A percentile compares a stretch with the other conserved stretches of the same genome.
Evolutionary conservation across 2,113 vertebrate genomes (phyloP).

Genomic region (Mesocricetus auratus): DNA sequence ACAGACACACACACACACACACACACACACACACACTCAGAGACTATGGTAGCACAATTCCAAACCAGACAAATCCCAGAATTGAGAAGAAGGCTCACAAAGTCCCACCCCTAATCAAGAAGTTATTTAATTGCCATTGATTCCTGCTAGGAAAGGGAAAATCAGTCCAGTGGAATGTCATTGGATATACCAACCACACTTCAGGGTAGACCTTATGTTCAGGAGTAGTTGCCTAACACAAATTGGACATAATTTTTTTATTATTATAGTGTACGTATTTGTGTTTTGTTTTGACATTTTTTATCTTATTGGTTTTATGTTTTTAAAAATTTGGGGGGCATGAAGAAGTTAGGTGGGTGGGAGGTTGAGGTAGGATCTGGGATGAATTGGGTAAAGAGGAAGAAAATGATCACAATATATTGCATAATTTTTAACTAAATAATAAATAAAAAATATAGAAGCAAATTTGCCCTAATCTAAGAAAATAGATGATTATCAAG

Average conservation of each 20-base stretch:
- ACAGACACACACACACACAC: too few species aligned
- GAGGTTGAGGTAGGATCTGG: neutral
- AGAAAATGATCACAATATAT: neutral
- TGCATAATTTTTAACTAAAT: neutral
- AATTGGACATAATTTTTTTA: neutral
- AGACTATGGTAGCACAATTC: neutral
- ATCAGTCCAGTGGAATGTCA: neutral
- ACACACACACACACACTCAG: too few species aligned
- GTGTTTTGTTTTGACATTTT: neutral
- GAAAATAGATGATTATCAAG: neutral
- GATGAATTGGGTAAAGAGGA: neutral
- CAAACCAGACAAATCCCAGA: neutral
- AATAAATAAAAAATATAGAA: neutral
- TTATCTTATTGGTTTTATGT: neutral
- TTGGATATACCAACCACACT: neutral
- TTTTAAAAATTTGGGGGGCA: neutral
- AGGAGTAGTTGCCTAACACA: neutral
- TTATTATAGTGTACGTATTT: neutral
- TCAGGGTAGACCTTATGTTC: neutral
- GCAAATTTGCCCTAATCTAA: neutral
- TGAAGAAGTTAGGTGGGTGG: neutral
- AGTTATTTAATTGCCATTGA: neutral
- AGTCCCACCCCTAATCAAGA: neutral
- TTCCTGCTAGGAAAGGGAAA: neutral
- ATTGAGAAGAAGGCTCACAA: neutral